phyloP scores from a whole-genome alignment of 2,888 invertebrate species.

The Frankliniella fusca region DNA sequence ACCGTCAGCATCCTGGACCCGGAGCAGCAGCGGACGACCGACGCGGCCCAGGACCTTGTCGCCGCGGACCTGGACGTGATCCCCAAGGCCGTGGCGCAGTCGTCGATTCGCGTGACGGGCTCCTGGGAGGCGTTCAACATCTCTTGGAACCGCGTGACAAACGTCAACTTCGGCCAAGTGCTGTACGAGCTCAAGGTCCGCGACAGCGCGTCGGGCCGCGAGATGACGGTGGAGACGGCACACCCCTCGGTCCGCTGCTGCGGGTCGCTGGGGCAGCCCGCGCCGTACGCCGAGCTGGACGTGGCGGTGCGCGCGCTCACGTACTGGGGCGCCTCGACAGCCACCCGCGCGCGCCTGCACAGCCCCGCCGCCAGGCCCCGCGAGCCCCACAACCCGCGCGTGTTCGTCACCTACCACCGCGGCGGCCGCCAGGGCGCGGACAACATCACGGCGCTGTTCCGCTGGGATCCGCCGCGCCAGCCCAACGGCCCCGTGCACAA shows the following conservation, averaged over 20 bases:
- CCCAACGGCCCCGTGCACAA: slow-evolving; percentile 71
- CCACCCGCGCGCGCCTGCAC: slow-evolving; percentile 58
- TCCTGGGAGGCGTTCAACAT: slow-evolving; percentile 77
- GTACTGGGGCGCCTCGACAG: slow-evolving; percentile 73
- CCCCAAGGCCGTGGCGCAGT: slow-evolving; percentile 64
- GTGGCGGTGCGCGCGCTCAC: slow-evolving; percentile 76
- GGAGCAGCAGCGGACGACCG: too few relatives aligned
- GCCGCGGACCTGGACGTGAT: slow-evolving; percentile 58
- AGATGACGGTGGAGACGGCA: slow-evolving; percentile 49
- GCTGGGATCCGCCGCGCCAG: slow-evolving; percentile 74
- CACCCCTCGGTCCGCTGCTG: slow-evolving; percentile 44
- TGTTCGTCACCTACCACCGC: slow-evolving; percentile 57
- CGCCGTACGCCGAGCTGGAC: slow-evolving; percentile 66
- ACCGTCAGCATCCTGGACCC: slow-evolving; percentile 70
- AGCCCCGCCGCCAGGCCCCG: slow-evolving; percentile 80
- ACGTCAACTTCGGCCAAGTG: slow-evolving; percentile 74
- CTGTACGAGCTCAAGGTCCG: slow-evolving; percentile 75
- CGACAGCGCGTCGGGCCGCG: slow-evolving; percentile 54
- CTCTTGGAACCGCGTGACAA: slow-evolving; percentile 70
- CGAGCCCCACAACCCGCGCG: slow-evolving; percentile 66
- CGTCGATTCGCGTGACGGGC: slow-evolving; percentile 66
- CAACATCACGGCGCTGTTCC: slow-evolving; percentile 59
- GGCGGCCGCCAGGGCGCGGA: slow-evolving; percentile 37
- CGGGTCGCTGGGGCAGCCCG: slow-evolving; percentile 42
- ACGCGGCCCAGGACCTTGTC: slow-evolving; percentile 51